phyloP scores from a whole-genome alignment of 2,797 vertebrate species.

The Rousettus madagascariensis region DNA sequence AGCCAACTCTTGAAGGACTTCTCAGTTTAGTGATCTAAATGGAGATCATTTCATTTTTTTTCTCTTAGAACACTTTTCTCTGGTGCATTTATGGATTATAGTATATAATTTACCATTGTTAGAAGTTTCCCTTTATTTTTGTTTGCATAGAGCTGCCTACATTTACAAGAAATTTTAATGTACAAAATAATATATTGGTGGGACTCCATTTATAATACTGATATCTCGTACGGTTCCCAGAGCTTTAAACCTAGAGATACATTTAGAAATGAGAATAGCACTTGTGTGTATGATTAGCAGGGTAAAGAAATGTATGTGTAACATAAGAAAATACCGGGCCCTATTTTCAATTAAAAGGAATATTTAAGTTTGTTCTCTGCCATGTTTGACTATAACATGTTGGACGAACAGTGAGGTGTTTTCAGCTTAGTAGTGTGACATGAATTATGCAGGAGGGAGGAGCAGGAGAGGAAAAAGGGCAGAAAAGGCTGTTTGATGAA shows the following conservation, averaged over 20 bases:
- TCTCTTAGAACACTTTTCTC: neutral
- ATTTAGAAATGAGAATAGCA: neutral
- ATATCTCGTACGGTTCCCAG: neutral
- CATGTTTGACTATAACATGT: neutral
- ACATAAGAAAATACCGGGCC: neutral
- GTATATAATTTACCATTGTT: neutral
- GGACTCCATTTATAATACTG: neutral
- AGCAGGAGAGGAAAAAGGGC: neutral
- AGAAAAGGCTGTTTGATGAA: neutral
- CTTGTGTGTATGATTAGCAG: neutral
- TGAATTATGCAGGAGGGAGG: neutral
- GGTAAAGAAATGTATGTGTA: neutral
- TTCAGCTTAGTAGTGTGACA: accelerated
- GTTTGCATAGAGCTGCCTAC: neutral
- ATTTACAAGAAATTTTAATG: neutral
- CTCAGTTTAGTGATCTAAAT: neutral
- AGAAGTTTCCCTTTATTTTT: slow-evolving; percentile 29
- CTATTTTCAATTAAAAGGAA: neutral
- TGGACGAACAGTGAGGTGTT: neutral
- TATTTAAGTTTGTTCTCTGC: neutral
- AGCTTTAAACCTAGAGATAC: neutral
- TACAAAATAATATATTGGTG: neutral
- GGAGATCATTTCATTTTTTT: neutral
- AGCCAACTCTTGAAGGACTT: neutral
- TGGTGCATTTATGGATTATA: neutral